Base-by-base conservation (phyloP, 2,888 invertebrate genomes). In the Entomobrya multifasciata region DNA sequence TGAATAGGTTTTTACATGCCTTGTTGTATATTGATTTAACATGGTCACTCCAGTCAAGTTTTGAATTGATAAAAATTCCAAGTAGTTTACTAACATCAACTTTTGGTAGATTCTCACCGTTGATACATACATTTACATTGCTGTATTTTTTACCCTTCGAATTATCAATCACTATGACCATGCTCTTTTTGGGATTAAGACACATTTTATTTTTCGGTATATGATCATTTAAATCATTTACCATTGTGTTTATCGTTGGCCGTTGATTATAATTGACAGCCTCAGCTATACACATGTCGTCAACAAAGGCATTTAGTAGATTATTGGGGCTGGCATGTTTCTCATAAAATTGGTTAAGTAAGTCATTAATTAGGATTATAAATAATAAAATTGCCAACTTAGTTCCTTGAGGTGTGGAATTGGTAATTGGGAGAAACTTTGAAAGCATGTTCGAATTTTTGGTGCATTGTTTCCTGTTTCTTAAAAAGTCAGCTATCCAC, bases 121-220 rank as follows among this genome's bases (percentile, higher is more conserved):
- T 22, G 0, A 82, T 22, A 13, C 5, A 6, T 44, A 82, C 25
- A 4, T 60, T 57, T 1, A 27, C 0, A 27, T 82, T 57, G 36
- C 82, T 72, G 20, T 30, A 82, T 6, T 22, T 41, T 27, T 62
- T 72, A 10, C 20, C 60, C 20, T 30, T 72, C 0, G 82, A 82
- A 0, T 82, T 82, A 72, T 82, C 82, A 17, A 82, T 72, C 0
- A 82, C 15, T 11, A 82, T 60, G 0, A 82, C 44, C 27, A 60
- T 82, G 30, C 81, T 81, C n/a, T 81, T 81, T 57, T 3, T n/a
- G 1, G 27, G 57, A 36, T 81, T 81, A n/a, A 81, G 8, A 13
- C 13, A 13, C 81, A 81, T 81, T 17, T 81, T 81, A 13, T 82
- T 72, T 15, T 1, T 55, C 2, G 1, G 10, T 57, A 80, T 41